Conservation (phyloP, 2,797 vertebrate genomes). For the Pogonophryne albipinna region DNA sequence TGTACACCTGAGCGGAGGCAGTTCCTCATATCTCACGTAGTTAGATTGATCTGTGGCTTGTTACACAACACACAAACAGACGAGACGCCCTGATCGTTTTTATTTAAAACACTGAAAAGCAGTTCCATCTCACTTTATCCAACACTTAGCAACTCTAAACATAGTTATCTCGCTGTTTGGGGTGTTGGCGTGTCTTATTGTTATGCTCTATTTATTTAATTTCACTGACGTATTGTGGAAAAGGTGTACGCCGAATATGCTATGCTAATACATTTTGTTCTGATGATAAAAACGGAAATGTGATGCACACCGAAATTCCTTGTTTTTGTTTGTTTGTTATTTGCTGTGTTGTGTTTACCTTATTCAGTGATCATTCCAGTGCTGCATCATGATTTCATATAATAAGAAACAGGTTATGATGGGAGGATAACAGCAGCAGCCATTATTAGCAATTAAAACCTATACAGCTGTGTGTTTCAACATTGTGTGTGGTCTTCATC, state of each 20-base stretch:
- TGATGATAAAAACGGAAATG: slow-evolving; percentile 46
- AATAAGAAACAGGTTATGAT: slow-evolving; percentile 60
- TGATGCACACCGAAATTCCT: slow-evolving; percentile 62
- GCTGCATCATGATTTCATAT: slow-evolving; percentile 53
- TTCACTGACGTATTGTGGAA: slow-evolving; percentile 56
- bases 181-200: slow-evolving; percentile 69
- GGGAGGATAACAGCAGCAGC: slow-evolving; percentile 44
- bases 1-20: slow-evolving; percentile 28
- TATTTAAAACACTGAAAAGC: slow-evolving; percentile 30
- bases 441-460: slow-evolving; percentile 35
- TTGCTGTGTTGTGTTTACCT: slow-evolving; percentile 71
- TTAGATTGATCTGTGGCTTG: slow-evolving; percentile 40
- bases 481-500: slow-evolving; percentile 59
- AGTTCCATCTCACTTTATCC: slow-evolving; percentile 26
- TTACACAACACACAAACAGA: slow-evolving; percentile 25
- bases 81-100: slow-evolving; percentile 21
- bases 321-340: slow-evolving; percentile 64
- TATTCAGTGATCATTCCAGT: slow-evolving; percentile 68
- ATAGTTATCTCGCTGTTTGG: slow-evolving; percentile 40
- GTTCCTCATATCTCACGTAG: slow-evolving; percentile 13
- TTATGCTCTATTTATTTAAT: slow-evolving; percentile 77
- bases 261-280: slow-evolving; percentile 64
- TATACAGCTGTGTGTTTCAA: slow-evolving; percentile 34
- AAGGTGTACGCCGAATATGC: slow-evolving; percentile 66
- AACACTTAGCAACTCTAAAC: slow-evolving; percentile 45